Conservation (phyloP, 2,113 vertebrate genomes). For the Syngnathus typhle region DNA sequence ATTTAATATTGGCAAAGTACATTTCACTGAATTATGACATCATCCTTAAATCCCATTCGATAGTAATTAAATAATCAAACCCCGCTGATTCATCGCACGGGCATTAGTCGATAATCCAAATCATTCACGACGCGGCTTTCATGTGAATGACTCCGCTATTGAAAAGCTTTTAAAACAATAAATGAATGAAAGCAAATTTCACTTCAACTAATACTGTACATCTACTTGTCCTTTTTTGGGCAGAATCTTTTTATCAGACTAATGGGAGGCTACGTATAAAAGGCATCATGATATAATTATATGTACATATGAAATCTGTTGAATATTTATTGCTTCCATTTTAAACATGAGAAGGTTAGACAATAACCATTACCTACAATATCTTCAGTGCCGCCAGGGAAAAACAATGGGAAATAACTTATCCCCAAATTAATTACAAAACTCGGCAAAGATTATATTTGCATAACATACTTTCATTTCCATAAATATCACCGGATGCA, state of each 20-base stretch:
- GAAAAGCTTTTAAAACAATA: slow-evolving; percentile 18
- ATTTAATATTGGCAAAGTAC: slow-evolving; percentile 21
- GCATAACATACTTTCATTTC: slow-evolving; percentile 49
- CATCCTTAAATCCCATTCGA: slow-evolving; percentile 44
- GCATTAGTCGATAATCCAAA: slow-evolving; percentile 48
- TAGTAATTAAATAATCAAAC: slow-evolving; percentile 55
- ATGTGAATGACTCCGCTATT: slow-evolving; percentile 17
- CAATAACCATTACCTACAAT: not conserved
- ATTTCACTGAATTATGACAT: slow-evolving; percentile 46
- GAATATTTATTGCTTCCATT: slow-evolving; percentile 38
- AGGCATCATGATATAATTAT: slow-evolving; percentile 40
- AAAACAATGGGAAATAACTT: not conserved
- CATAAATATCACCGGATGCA: slow-evolving; percentile 39
- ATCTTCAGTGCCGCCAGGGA: not conserved
- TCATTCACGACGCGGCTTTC: slow-evolving; percentile 7
- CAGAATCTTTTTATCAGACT: slow-evolving; percentile 35
- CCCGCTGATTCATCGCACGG: slow-evolving; percentile 31
- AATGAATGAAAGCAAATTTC: slow-evolving; percentile 25
- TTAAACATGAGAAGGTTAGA: slow-evolving; percentile 9
- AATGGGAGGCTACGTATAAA: slow-evolving; percentile 36
- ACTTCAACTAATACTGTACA: slow-evolving; percentile 12
- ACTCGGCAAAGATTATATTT: slow-evolving; percentile 43
- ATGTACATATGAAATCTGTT: slow-evolving; percentile 36
- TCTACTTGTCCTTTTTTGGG: slow-evolving; percentile 49
- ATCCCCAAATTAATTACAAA: slow-evolving; percentile 8